Base-by-base conservation (phyloP, 2,797 vertebrate species). In the Tapirus indicus region DNA sequence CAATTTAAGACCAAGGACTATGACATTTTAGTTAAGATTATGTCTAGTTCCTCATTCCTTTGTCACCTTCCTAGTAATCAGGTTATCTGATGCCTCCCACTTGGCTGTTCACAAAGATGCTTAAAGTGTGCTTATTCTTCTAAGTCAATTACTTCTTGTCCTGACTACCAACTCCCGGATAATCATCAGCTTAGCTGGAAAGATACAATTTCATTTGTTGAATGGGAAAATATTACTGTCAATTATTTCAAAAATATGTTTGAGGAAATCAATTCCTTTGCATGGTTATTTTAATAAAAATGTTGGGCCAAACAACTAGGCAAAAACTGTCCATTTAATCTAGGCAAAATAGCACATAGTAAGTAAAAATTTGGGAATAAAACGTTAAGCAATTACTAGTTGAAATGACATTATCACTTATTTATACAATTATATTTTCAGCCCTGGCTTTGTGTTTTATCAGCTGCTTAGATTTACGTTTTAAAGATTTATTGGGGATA, bases 231-330 rank as follows among this genome's bases (percentile, higher is more conserved):
- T 60, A 2, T 92, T 84, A 54, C 44, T 52, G 77, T 62, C 41
- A 78, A 62, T 94, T 88, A 86, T 71, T 92, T 68, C 23, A 87
- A 88, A 95, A 92, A 89, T 58, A n/a, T 71, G 17, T 91, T 94
- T 95, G 29, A 17, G 11, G 17, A 93, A 88, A 47, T 23, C 21
- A 27, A 94, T 89, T 86, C 32, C 27, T 93, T 79, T 86, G 0
- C 56, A 4, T 0, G 69, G 7, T 69, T 16, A 85, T 71, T 96
- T 64, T 77, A 97, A 94, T 92, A 47, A 93, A 94, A 96, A 80
- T 62, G 2, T 89, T 87, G 12, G 38, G 84, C n/a, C 4, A 89
- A 89, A 74, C 3, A 79, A 20, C 4, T 64, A 80, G 17, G 10
- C 41, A 60, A 92, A 79, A 62, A 14, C 23, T 54, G 0, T 54